Percentiles rank a stretch among this genome's conserved stretches.
These are phyloP conservation scores for Tympanuchus pallidicinctus DNA, from an alignment of 2,113 vertebrate species.

Conservation along the genomic window DNA sequence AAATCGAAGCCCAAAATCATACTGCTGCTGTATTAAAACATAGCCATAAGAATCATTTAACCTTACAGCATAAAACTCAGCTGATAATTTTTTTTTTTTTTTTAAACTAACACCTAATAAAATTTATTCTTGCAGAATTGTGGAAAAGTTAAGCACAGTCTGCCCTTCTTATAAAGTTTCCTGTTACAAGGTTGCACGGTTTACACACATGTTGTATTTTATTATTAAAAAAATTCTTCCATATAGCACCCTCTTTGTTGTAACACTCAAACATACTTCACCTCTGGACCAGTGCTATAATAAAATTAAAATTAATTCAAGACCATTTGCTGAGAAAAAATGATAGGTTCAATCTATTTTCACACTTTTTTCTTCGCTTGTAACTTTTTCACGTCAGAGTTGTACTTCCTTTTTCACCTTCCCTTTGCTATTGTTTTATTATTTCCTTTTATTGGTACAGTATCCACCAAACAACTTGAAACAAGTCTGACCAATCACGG, in stretches of 20 bases:
- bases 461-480: constrained; percentile 54
- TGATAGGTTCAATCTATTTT: constrained; percentile 44
- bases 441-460: constrained; percentile 65
- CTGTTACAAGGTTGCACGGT: constrained; percentile 75
- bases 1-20: constrained; percentile 69
- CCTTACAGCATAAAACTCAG: constrained; percentile 75
- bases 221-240: constrained; percentile 67
- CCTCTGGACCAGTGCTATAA: constrained; percentile 72
- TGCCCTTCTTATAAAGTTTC: constrained; percentile 77
- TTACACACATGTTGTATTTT: constrained; percentile 78
- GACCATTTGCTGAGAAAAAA: constrained; percentile 54
- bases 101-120: constrained; percentile 79
- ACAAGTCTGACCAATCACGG: constrained; percentile 36
- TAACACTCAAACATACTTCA: constrained; percentile 62
- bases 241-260: constrained; percentile 80
- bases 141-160: constrained; percentile 78
- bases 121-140: constrained; percentile 79
- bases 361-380: constrained; percentile 49
- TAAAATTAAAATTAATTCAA: constrained; percentile 78
- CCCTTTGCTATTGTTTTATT: constrained; percentile 57
- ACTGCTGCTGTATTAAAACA: constrained; percentile 58
- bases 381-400: constrained; percentile 50
- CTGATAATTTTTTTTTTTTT: constrained; percentile 79
- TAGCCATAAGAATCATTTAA: constrained; percentile 75
- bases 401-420: constrained; percentile 43